Conservation (phyloP, 2,797 vertebrate species). For the Gallirallus australis region DNA sequence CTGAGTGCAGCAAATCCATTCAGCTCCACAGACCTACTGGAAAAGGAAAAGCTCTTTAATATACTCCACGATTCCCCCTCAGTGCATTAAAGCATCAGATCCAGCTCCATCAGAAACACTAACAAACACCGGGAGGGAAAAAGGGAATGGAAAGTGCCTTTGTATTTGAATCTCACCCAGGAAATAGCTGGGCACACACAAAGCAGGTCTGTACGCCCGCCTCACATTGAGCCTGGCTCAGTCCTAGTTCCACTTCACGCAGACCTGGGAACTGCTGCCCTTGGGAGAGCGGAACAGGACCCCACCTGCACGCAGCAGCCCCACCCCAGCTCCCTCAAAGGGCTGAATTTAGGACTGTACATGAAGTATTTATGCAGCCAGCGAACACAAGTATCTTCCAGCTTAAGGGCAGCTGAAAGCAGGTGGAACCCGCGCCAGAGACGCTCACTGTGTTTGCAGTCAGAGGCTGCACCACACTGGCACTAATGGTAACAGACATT, state of each 20-base stretch:
- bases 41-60: background rate
- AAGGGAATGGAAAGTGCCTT: background rate
- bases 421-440: background rate
- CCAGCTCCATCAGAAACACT: rapidly evolving
- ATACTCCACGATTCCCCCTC: background rate
- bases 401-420: background rate
- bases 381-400: background rate
- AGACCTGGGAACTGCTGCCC: background rate
- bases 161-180: background rate
- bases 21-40: constrained; percentile 93
- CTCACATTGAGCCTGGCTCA: rapidly evolving
- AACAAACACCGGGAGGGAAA: background rate
- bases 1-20: constrained; percentile 94
- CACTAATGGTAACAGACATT: background rate
- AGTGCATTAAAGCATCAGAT: rapidly evolving
- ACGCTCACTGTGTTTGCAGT: background rate
- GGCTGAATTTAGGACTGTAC: background rate
- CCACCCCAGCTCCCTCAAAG: background rate
- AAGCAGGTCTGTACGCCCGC: rapidly evolving
- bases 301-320: background rate
- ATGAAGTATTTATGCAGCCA: background rate
- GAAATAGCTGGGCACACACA: rapidly evolving
- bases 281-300: background rate
- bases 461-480: background rate
- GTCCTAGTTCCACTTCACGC: rapidly evolving